Percentiles rank a stretch among this genome's conserved stretches.
These are phyloP conservation scores for Oxygymnocypris stewartii DNA, from an alignment of 2,113 vertebrate genomes.

Conservation along the genomic window DNA sequence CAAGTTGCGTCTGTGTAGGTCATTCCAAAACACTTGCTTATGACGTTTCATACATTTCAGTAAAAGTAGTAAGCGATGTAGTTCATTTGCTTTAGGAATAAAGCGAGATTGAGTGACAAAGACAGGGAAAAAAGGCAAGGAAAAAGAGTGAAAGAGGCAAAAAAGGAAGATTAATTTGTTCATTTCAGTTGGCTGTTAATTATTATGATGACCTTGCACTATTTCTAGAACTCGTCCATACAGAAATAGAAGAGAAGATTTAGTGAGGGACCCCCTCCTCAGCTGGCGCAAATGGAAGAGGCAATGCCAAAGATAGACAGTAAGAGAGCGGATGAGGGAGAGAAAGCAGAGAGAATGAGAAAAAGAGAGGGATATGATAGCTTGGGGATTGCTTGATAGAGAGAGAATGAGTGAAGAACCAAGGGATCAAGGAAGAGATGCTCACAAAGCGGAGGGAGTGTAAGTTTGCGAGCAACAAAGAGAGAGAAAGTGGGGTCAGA, in stretches of 20 bases:
- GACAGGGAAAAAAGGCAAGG: not conserved
- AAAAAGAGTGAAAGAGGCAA: not conserved
- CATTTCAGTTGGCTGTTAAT: conserved; percentile 53
- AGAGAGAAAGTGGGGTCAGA: conserved; percentile 67
- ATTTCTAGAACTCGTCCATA: conserved; percentile 47
- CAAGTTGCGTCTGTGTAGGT: not conserved
- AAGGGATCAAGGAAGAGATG: not conserved
- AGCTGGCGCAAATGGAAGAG: conserved; percentile 36
- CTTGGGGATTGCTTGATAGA: conserved; percentile 19
- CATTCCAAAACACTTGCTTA: not conserved
- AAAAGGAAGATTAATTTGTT: conserved; percentile 34
- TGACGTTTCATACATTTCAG: not conserved
- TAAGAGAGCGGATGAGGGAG: conserved; percentile 3
- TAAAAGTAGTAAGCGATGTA: not conserved
- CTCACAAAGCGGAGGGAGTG: conserved; percentile 2
- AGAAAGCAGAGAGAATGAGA: not conserved
- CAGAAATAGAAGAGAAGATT: conserved; percentile 55
- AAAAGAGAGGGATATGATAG: conserved; percentile 4
- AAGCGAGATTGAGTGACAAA: not conserved
- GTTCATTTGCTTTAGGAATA: not conserved
- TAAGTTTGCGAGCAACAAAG: conserved; percentile 39
- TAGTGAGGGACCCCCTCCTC: conserved; percentile 54
- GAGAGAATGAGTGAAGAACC: conserved; percentile 30
- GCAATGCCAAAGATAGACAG: conserved; percentile 28
- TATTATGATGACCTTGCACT: conserved; percentile 58